These are phyloP conservation scores for Helicolenus hilgendorfi DNA, from an alignment of 2,797 vertebrate genomes.

Conservation along the genomic window DNA sequence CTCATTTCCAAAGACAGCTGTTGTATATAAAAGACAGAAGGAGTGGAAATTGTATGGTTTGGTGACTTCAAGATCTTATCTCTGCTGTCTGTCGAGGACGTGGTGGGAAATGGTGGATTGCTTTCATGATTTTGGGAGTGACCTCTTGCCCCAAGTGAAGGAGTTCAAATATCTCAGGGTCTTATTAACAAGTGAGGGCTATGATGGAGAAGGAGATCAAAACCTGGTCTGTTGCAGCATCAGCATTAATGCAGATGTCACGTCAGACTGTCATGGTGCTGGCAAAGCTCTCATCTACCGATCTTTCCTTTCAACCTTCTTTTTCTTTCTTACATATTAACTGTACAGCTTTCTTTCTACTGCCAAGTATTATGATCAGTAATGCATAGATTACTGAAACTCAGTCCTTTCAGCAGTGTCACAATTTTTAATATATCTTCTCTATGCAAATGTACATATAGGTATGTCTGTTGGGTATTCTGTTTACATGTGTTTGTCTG, in stretches of 20 bases:
- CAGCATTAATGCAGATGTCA: background rate
- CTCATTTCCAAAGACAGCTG: background rate
- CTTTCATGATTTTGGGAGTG: too few relatives aligned
- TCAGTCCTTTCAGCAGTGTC: background rate
- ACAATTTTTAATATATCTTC: background rate
- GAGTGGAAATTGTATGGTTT: background rate
- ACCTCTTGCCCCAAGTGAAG: too few relatives aligned
- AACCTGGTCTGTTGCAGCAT: background rate
- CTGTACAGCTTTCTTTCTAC: background rate
- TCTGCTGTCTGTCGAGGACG: too few relatives aligned
- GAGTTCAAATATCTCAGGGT: too few relatives aligned
- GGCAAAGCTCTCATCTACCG: background rate
- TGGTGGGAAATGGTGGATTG: too few relatives aligned
- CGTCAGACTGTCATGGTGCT: background rate
- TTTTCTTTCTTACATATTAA: background rate
- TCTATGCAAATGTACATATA: slow-evolving; percentile 1
- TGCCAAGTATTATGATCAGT: background rate
- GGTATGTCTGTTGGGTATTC: background rate
- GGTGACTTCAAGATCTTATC: background rate
- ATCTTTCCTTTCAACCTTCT: background rate
- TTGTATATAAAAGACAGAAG: background rate
- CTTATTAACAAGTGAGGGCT: background rate
- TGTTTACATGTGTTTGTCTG: background rate
- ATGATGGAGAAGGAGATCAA: background rate
- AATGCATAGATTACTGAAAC: background rate